Base-by-base conservation (phyloP, 2,113 vertebrate genomes). In the Dicrurus megarhynchus region DNA sequence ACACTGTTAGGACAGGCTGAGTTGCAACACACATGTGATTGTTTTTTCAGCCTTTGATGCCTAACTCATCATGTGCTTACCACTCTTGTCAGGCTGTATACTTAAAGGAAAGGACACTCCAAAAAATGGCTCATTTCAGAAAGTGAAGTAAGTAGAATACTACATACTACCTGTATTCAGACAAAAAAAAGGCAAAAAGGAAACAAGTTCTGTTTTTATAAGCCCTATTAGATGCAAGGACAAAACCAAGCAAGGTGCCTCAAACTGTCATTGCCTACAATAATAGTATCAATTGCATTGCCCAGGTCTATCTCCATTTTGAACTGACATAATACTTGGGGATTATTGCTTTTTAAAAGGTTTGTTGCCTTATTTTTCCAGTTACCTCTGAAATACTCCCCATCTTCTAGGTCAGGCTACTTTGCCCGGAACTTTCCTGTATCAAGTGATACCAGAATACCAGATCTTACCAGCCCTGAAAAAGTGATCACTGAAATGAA, bases 1-100 rank as follows among this genome's bases (percentile, higher is more conserved):
- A 76, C 5, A 26, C 4, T 50, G 13, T 10, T 57, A 57, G 27
- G 20, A 68, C 57, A 76, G 47, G 26, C 33, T 46, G 60, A 24
- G 15, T n/a, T 23, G 37, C 27, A 61, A 56, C 2, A 5, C 2
- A 8, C 1, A 1, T 1, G 6, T n/a, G 15, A 41, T 13, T 24
- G 30, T 18, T 70, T 65, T 82, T 82, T 79, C 60, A 46, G 35
- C 28, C n/a, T 77, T 35, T 71, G 39, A 49, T 7, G 3, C 3
- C 27, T 65, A 89, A 90, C 18, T 46, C 9, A 13, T 39, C 27
- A 33, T 10, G 8, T 24, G 39, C 19, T 86, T 44, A 49, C 16
- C 15, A n/a, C 30, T 39, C 49, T 47, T 47, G 37, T 46, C 39
- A 65, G 30, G 27, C 27, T 50, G 14, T 24, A 57, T 24, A 35